A percentile compares a stretch with the other conserved stretches of the same genome.
Evolutionary conservation across 1,140 invertebrate species (phyloP).

Genomic region (Meloidogyne chitwoodi): DNA sequence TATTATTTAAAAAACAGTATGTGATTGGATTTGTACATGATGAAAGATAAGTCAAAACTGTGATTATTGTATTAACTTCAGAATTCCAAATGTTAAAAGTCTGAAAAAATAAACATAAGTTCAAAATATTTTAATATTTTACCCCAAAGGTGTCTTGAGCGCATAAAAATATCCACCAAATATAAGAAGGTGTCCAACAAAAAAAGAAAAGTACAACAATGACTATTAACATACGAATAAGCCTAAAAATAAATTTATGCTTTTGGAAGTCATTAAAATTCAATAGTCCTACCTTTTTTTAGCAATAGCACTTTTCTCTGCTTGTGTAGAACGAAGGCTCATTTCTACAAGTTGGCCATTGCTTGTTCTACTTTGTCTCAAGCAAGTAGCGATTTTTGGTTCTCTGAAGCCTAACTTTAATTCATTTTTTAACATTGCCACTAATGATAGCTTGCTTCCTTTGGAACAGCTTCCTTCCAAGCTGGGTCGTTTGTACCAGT

Average conservation of each 20-base stretch:
- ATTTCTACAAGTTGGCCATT: neutral
- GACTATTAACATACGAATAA: conserved; percentile 85
- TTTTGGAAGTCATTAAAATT: neutral
- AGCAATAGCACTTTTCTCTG: conserved; percentile 45
- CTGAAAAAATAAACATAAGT: conserved; percentile 63
- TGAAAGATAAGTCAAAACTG: conserved; percentile 78
- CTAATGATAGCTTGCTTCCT: neutral
- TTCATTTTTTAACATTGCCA: neutral
- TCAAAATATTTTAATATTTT: too few species aligned
- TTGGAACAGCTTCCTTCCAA: neutral
- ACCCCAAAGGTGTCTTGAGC: conserved; percentile 73
- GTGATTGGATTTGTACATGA: conserved; percentile 87
- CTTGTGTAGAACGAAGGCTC: conserved; percentile 49
- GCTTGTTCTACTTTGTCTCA: neutral
- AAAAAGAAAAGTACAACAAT: conserved; percentile 85
- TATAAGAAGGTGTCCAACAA: conserved; percentile 83
- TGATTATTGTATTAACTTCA: conserved; percentile 69
- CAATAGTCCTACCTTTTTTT: conserved; percentile 36
- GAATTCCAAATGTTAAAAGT: conserved; percentile 64
- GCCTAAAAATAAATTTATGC: conserved; percentile 16
- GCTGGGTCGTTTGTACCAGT: neutral
- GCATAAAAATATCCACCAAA: conserved; percentile 68
- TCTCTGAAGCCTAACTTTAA: neutral
- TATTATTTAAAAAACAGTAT: conserved; percentile 87
- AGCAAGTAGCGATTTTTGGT: neutral